These are phyloP conservation scores for Ochotona princeps DNA, from an alignment of 2,113 vertebrate genomes.

Conservation along the genomic window DNA sequence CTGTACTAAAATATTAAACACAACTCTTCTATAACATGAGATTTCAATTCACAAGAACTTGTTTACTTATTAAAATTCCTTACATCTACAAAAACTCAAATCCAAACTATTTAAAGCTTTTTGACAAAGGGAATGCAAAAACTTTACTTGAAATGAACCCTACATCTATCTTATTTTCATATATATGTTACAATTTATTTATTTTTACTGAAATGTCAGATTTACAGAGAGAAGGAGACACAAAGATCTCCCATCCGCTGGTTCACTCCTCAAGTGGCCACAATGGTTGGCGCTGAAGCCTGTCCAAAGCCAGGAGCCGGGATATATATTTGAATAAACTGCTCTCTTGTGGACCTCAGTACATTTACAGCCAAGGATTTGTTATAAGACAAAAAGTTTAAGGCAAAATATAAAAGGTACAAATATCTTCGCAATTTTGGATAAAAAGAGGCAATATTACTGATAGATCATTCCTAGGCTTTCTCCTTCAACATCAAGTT, in stretches of 20 bases:
- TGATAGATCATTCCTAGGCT: not conserved
- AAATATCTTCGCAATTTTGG: not conserved
- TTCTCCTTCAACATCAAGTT: not conserved
- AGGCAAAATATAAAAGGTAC: not conserved
- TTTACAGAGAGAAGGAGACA: too few relatives aligned
- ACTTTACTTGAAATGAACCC: not conserved
- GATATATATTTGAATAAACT: not conserved
- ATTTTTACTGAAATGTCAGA: too few relatives aligned
- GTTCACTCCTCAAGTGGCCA: too few relatives aligned
- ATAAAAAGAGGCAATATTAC: not conserved
- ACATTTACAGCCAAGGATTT: not conserved
- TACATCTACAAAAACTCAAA: not conserved
- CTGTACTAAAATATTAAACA: not conserved
- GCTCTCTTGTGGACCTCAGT: not conserved
- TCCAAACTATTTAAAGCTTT: slow-evolving; percentile 13
- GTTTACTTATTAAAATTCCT: slow-evolving; percentile 16
- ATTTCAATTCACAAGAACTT: not conserved
- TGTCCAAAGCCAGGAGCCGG: not conserved
- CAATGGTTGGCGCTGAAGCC: too few relatives aligned
- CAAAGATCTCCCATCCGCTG: too few relatives aligned
- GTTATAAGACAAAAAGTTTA: not conserved
- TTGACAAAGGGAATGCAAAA: slow-evolving; percentile 8
- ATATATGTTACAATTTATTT: not conserved
- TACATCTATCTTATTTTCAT: not conserved
- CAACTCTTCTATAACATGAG: not conserved